phyloP scores from a whole-genome alignment of 2,888 invertebrate species.

The Ichneumoninae sp. region DNA sequence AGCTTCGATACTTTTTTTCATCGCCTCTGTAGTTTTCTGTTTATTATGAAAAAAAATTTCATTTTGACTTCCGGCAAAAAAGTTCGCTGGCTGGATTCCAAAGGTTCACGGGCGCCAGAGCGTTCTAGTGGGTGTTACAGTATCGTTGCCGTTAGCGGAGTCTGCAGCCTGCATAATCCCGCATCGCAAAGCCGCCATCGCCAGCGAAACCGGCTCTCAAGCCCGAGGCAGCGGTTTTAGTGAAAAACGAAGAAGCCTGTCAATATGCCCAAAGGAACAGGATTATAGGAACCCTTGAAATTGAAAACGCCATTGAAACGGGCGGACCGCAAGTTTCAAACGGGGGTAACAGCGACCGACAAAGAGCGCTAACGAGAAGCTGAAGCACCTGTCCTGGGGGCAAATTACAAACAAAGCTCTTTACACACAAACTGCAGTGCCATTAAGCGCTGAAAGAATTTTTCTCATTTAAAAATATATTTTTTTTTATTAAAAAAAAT shows the following conservation, averaged over 20 bases:
- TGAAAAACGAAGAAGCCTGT: conserved; percentile 5
- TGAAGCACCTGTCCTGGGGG: not conserved
- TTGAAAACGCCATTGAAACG: conserved; percentile 1
- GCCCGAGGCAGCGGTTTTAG: conserved; percentile 3
- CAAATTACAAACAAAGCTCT: not conserved
- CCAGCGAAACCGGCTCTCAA: not conserved
- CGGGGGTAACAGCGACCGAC: not conserved
- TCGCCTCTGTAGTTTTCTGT: not conserved
- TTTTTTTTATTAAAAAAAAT: not conserved
- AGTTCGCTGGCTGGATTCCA: conserved; percentile 18
- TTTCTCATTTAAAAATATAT: not conserved
- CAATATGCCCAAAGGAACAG: not conserved
- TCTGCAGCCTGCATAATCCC: conserved; percentile 11
- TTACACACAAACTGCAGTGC: not conserved
- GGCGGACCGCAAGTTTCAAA: not conserved
- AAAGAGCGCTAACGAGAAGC: conserved; percentile 11
- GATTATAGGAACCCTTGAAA: conserved; percentile 7
- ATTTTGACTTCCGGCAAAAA: not conserved
- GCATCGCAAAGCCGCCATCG: conserved; percentile 1
- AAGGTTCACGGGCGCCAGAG: not conserved
- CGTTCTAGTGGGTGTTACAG: not conserved
- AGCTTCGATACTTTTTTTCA: not conserved
- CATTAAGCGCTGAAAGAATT: not conserved
- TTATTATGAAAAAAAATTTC: not conserved
- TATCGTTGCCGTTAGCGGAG: not conserved